Evolutionary conservation across 1,140 invertebrate species (phyloP), one percentile per base, ranked within the genome.

Genomic region (Drosophila littoralis): DNA sequence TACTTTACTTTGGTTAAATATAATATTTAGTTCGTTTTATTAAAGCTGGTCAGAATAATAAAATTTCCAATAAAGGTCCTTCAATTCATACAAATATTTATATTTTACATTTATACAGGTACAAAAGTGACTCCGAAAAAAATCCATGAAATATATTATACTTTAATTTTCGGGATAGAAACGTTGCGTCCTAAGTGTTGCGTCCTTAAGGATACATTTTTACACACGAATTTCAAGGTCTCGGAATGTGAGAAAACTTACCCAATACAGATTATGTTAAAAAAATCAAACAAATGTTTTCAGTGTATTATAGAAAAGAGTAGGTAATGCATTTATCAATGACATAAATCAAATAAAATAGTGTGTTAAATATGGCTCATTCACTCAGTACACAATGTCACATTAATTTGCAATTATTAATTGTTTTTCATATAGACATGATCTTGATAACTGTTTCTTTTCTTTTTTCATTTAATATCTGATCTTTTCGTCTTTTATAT

Each of bases 381-480:
- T 52, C 63, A 72, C 69, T 58, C 40, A 42, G 32, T 58, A n/a
- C 63, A 72, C 54, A 59, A 17, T 7, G 57, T 22, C 52, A 45
- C 36, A 46, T 17, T 55, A 55, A 13, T 36, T 55, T 32, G 45
- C 7, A 66, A 51, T 43, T 58, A 7, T 15, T 58, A 13, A 38
- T 17, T 28, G 33, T 52, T 57, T 15, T 65, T 70, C 9, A 54
- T 12, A 50, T 22, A 13, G 12, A 32, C 15, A 43, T 61, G 66
- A 61, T 45, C 15, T 42, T 32, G 43, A 33, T 43, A 38, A 52
- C 54, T 65, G 50, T 17, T 35, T 45, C 7, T 40, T 10, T 17
- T 45, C 15, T 50, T 50, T 10, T 10, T n/a, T 32, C 12, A n/a
- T 50, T 5, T 28, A 5, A 28, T 28, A 28, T 28, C 22, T 28